phyloP scores from a whole-genome alignment of 2,797 vertebrate genomes.

The Acipenser ruthenus region DNA sequence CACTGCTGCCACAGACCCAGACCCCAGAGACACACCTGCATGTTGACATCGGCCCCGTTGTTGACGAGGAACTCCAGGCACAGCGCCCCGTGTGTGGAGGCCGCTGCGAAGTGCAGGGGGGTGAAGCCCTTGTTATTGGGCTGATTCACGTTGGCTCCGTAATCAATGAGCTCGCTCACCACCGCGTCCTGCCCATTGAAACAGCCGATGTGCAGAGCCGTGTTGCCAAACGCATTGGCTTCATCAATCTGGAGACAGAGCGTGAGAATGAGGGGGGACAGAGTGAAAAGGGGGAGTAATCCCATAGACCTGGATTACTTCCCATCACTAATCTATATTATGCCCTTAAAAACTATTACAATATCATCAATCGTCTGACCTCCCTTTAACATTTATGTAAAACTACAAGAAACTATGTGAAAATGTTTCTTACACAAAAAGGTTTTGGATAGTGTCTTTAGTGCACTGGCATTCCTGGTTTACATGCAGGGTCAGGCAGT shows the following conservation, averaged over 20 bases:
- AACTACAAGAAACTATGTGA: too few species aligned
- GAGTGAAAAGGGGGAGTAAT: background rate
- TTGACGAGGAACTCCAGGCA: slow-evolving; percentile 91
- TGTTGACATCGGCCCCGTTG: slow-evolving; percentile 88
- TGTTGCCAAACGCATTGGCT: slow-evolving; percentile 88
- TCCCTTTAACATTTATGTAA: too few species aligned
- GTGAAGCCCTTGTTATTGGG: slow-evolving; percentile 93
- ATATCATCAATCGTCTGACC: too few species aligned
- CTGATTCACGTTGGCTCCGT: slow-evolving; percentile 91
- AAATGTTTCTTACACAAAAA: too few species aligned
- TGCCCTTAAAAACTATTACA: too few species aligned
- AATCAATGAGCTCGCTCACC: slow-evolving; percentile 89
- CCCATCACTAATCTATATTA: too few species aligned
- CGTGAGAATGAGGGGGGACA: slow-evolving; percentile 1
- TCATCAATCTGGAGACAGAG: slow-evolving; percentile 77
- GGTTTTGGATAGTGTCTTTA: too few species aligned
- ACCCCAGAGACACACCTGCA: slow-evolving; percentile 67
- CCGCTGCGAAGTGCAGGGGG: slow-evolving; percentile 90
- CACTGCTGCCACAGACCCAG: background rate
- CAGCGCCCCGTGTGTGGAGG: slow-evolving; percentile 84
- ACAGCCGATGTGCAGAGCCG: slow-evolving; percentile 88
- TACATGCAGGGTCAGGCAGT: too few species aligned
- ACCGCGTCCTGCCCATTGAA: slow-evolving; percentile 91
- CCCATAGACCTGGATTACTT: too few species aligned
- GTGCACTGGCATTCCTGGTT: too few species aligned